phyloP scores from a whole-genome alignment of 2,797 vertebrate genomes.

The Pitangus sulphuratus region DNA sequence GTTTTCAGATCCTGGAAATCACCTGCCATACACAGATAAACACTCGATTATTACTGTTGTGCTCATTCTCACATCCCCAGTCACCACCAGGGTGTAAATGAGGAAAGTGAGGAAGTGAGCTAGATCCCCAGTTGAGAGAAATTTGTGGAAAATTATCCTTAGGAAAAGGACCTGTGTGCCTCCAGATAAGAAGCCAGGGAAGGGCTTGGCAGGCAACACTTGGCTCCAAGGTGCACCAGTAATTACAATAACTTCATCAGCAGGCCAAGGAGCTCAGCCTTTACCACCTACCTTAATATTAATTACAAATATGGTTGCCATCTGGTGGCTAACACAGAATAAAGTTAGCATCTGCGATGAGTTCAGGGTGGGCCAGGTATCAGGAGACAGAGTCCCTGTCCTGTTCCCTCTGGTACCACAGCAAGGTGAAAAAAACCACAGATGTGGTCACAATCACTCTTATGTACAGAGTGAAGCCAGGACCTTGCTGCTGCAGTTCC shows the following conservation, averaged over 20 bases:
- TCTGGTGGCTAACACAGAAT: slow-evolving; percentile 1
- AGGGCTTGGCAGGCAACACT: background rate
- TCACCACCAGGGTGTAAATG: background rate
- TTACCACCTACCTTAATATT: background rate
- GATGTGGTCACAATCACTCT: fast-evolving
- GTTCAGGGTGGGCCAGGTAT: background rate
- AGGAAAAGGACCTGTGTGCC: background rate
- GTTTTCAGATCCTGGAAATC: fast-evolving
- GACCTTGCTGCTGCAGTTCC: background rate
- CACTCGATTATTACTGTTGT: background rate
- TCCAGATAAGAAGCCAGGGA: background rate
- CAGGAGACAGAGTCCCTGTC: background rate
- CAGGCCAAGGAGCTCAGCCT: background rate
- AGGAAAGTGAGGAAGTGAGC: background rate
- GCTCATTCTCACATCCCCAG: background rate
- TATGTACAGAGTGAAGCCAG: fast-evolving
- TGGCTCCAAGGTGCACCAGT: background rate
- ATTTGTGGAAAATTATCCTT: background rate
- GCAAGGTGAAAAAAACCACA: fast-evolving
- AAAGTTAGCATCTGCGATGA: background rate
- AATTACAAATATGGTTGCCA: slow-evolving; percentile 41
- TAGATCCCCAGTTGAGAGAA: background rate
- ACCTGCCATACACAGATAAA: background rate
- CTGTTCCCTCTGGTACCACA: background rate
- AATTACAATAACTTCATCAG: background rate